Percentiles rank a stretch among this genome's conserved stretches.
Evolutionary conservation across 2,888 invertebrate species (phyloP).

Genomic region (Ectropis crepuscularia): DNA sequence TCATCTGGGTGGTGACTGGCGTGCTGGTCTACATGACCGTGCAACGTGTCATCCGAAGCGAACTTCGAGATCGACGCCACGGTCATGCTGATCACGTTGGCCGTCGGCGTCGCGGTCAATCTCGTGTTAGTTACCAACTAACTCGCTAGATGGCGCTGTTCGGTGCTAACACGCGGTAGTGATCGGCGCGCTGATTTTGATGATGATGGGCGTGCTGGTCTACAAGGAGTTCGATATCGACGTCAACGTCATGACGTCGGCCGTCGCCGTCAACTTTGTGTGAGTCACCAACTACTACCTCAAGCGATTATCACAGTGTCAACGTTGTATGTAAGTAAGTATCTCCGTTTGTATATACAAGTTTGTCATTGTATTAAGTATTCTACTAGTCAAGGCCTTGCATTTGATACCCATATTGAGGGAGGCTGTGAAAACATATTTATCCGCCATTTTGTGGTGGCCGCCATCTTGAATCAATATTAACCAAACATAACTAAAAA

Average conservation of each 20-base stretch:
- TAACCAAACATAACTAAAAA: too few relatives aligned
- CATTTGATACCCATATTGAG: too few relatives aligned
- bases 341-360: too few relatives aligned
- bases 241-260: slow-evolving; percentile 95
- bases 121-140: slow-evolving; percentile 90
- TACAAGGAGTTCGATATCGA: slow-evolving; percentile 95
- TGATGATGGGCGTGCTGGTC: slow-evolving; percentile 97
- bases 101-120: slow-evolving; percentile 96
- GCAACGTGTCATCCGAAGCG: slow-evolving; percentile 90
- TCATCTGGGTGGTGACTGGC: slow-evolving; percentile 99
- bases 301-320: too few relatives aligned
- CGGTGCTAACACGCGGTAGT: slow-evolving; percentile 98
- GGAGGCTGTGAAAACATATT: too few relatives aligned
- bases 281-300: slow-evolving; percentile 86
- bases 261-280: slow-evolving; percentile 96
- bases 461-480: too few relatives aligned
- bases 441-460: too few relatives aligned
- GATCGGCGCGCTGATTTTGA: slow-evolving; percentile 99
- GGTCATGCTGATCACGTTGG: slow-evolving; percentile 97
- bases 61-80: slow-evolving; percentile 94
- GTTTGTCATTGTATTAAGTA: too few relatives aligned
- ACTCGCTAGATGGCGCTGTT: slow-evolving; percentile 89
- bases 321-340: too few relatives aligned
- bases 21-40: slow-evolving; percentile 97
- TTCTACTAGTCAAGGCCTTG: too few relatives aligned